A percentile compares a stretch with the other conserved stretches of the same genome.
phyloP scores from a whole-genome alignment of 2,113 vertebrate species.

The Propithecus coquereli region DNA sequence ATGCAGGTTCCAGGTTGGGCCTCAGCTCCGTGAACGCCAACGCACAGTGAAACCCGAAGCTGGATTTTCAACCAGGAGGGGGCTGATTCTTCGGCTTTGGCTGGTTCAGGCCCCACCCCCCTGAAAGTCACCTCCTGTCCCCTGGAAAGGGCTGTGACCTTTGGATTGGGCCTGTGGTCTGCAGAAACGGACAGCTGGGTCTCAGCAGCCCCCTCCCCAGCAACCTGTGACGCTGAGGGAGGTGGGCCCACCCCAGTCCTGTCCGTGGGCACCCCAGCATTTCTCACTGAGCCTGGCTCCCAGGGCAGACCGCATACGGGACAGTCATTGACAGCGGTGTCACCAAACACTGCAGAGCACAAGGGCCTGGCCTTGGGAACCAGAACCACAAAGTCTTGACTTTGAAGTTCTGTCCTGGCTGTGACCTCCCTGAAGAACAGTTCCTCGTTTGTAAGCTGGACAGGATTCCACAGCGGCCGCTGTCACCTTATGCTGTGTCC shows the following conservation, averaged over 20 bases:
- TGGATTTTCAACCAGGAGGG: background rate
- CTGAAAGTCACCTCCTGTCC: background rate
- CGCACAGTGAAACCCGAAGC: background rate
- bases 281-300: background rate
- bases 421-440: background rate
- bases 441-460: background rate
- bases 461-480: background rate
- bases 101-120: background rate
- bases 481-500: background rate
- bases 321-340: accelerated
- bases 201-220: background rate
- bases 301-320: background rate
- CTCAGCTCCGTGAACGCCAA: background rate
- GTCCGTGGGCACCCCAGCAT: no score
- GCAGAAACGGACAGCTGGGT: background rate
- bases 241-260: no score
- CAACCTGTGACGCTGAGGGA: background rate
- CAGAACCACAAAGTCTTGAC: background rate
- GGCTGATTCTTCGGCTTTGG: no score
- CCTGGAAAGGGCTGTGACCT: background rate
- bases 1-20: background rate
- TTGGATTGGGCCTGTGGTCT: background rate
- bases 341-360: background rate
- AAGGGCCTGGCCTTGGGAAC: background rate
- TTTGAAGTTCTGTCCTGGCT: background rate